Conservation (phyloP, 2,113 vertebrate genomes). For the Oncorhynchus gorbuscha region DNA sequence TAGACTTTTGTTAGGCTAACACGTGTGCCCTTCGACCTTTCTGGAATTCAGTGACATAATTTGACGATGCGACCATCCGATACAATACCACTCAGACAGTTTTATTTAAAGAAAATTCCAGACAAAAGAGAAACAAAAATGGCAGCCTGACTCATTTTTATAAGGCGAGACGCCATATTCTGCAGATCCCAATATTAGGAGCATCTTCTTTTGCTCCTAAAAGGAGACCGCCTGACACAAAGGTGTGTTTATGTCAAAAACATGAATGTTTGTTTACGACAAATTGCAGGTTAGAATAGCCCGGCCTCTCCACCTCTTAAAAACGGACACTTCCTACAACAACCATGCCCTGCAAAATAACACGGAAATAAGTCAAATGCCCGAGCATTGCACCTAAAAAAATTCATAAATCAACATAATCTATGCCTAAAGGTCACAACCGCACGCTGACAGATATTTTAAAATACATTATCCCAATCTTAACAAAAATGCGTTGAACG, state of each 20-base stretch:
- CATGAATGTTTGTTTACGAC: constrained; percentile 85
- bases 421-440: constrained; percentile 1
- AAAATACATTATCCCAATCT: constrained; percentile 30
- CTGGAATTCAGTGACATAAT: not conserved
- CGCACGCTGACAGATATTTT: constrained; percentile 21
- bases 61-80: constrained; percentile 48
- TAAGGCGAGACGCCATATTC: constrained; percentile 95
- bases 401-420: not conserved
- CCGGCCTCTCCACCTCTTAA: constrained; percentile 78
- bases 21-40: not conserved
- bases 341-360: constrained; percentile 72
- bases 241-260: constrained; percentile 76
- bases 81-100: constrained; percentile 69
- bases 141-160: constrained; percentile 92
- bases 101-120: constrained; percentile 85
- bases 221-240: constrained; percentile 51
- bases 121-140: constrained; percentile 98
- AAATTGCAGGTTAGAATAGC: constrained; percentile 88
- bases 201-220: constrained; percentile 20
- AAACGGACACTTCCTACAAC: constrained; percentile 83
- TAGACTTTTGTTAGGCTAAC: not conserved
- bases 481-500: constrained; percentile 30
- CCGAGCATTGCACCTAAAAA: constrained; percentile 17
- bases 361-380: constrained; percentile 60
- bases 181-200: constrained; percentile 83